Base-by-base conservation (phyloP, 2,113 vertebrate genomes). In the Chaetodon auriga region DNA sequence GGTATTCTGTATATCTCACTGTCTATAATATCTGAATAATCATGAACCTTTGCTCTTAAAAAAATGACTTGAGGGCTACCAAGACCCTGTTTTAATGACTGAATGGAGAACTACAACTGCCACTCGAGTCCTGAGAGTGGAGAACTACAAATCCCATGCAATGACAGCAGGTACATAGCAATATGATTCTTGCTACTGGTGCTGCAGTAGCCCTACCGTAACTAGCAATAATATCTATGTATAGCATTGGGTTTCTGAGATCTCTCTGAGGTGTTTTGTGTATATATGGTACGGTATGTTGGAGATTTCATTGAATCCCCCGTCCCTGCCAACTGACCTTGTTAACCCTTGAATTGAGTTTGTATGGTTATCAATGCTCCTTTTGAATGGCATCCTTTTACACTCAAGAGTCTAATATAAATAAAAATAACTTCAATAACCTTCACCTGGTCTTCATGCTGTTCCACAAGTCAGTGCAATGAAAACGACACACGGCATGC, bases 331-430 rank as follows among this genome's bases (percentile, higher is more conserved):
- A 84, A 91, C 87, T 91, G 90, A 91, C 91, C 91, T 89, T 92
- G 93, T 94, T 94, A 94, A 94, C 93, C 94, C 93, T 88, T 89
- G 78, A 91, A 91, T 87, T 93, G 87, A 94, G 93, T 95, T 95
- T 95, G 90, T 94, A 95, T 91, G 90, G 92, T 95, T 94, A 92
- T 89, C 90, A 95, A 95, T 95, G 94, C 95, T 95, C 95, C 93
- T 95, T 95, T 95, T 95, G 90, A 95, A 96, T 95, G 95, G 92
- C 92, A 95, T 95, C 94, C 94, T 95, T 96, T 96, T 96, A 95
- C 95, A 96, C 95, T 95, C 89, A 87, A 95, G 93, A 95, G 92
- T 95, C 95, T 96, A 94, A 95, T 95, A 95, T 93, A 93, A 95
- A 94, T 94, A 90, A 95, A 95, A 93, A 93, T 79, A 93, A 94